Base-by-base conservation (phyloP, 2,797 vertebrate genomes). In the Triplophysa bombifrons region DNA sequence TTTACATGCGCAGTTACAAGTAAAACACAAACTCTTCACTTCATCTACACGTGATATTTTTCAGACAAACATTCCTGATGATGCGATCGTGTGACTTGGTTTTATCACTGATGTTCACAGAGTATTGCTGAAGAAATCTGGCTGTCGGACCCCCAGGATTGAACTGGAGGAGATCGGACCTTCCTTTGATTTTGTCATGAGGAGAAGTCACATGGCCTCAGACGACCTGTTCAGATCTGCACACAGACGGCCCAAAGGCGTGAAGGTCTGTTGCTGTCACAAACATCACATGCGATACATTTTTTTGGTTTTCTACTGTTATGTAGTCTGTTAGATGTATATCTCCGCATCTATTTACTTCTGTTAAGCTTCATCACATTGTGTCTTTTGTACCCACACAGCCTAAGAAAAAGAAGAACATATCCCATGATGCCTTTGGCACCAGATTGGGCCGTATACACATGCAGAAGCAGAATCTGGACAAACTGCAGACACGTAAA, bases 101-200 rank as follows among this genome's bases (percentile, higher is more conserved):
- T 5, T 51, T 9, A 19, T 51, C 16, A 0, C 53, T 81, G 13
- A 51, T 61, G 25, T 34, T 66, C 55, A 46, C 92, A 94, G 96
- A 87, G 91, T 94, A 74, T 85, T 98, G 83, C 77, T 99, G 90
- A 99, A 99, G 91, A 98, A 98, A 86, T 99, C 98, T 1, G 97
- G 98, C 5, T 99, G 96, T 81, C 94, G 95, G 87, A 98, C 95
- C 0, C 97, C 97, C 0, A 91, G 97, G 61, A 96, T 99, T 61
- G 96, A 99, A 85, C 89, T 99, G 83, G 96, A 98, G 88, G 97
- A 99, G 82, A 98, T 99, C 61, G 98, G 98, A 0, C 98, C 97
- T 0, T 96, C 96, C 0, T 88, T 98, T 82, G 96, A 99, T 85
- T 91, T 98, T 25, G 90, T 94, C 27, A 70, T 98, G 70, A 94